Conservation (phyloP, 2,113 vertebrate species). For the Aleadryas rufinucha region DNA sequence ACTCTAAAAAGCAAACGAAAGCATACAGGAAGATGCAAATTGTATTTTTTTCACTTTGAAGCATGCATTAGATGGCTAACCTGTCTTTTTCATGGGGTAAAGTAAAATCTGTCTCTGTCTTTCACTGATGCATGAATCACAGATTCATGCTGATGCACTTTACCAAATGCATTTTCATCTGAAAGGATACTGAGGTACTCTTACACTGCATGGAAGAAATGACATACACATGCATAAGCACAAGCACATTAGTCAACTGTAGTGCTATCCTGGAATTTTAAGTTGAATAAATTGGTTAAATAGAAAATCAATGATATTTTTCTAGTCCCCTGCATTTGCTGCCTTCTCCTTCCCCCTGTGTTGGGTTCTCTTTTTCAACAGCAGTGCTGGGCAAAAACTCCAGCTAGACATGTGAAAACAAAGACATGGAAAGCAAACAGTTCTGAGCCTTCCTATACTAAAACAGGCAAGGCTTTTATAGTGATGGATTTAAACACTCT, state of each 20-base stretch:
- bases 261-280: not conserved
- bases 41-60: not conserved
- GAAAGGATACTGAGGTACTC: not conserved
- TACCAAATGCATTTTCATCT: slow-evolving; percentile 38
- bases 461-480: slow-evolving; percentile 18
- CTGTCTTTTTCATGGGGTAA: not conserved
- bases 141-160: slow-evolving; percentile 44
- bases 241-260: not conserved
- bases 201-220: not conserved
- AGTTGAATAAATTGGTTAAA: not conserved
- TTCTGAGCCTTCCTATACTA: not conserved
- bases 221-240: not conserved
- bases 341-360: not conserved
- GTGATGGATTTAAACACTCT: slow-evolving; percentile 32
- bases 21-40: not conserved
- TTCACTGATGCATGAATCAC: slow-evolving; percentile 32
- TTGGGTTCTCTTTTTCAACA: not conserved
- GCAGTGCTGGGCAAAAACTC: slow-evolving; percentile 52
- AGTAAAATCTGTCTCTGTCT: slow-evolving; percentile 24
- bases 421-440: slow-evolving; percentile 55
- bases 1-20: not conserved
- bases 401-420: slow-evolving; percentile 54
- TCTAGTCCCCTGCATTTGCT: not conserved
- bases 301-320: not conserved
- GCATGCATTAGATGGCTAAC: not conserved